Evolutionary conservation across 1,140 invertebrate species (phyloP).

Genomic region (Pachyrhynchus sulphureomaculatus): DNA sequence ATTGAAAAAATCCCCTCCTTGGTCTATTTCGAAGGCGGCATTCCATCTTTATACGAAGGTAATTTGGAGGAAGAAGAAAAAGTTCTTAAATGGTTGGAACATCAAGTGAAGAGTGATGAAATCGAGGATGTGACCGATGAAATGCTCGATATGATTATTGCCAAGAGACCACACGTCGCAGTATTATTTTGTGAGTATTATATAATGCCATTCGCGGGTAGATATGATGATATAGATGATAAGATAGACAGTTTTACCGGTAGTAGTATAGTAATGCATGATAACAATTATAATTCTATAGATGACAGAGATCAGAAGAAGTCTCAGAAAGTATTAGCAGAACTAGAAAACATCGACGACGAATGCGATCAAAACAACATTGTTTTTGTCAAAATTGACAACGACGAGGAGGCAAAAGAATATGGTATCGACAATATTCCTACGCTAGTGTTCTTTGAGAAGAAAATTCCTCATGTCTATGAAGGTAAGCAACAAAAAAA

Average conservation of each 20-base stretch:
- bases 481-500: constrained; percentile 60
- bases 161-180: constrained; percentile 84
- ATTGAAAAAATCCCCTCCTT: constrained; percentile 84
- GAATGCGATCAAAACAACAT: constrained; percentile 91
- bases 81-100: constrained; percentile 83
- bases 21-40: constrained; percentile 89
- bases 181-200: constrained; percentile 83
- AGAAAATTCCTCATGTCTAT: constrained; percentile 83
- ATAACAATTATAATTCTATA: constrained; percentile 53
- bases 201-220: not conserved
- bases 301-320: constrained; percentile 92
- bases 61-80: constrained; percentile 90
- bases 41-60: constrained; percentile 84
- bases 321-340: constrained; percentile 80
- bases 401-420: constrained; percentile 84
- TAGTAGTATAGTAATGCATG: not conserved
- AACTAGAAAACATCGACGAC: constrained; percentile 92
- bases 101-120: constrained; percentile 84
- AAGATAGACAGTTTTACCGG: not conserved
- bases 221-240: too few species aligned
- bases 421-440: constrained; percentile 83
- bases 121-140: constrained; percentile 94
- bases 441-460: constrained; percentile 84
- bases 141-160: constrained; percentile 89
- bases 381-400: constrained; percentile 90